phyloP scores from a whole-genome alignment of 2,113 vertebrate genomes.

The Balaenoptera acutorostrata region DNA sequence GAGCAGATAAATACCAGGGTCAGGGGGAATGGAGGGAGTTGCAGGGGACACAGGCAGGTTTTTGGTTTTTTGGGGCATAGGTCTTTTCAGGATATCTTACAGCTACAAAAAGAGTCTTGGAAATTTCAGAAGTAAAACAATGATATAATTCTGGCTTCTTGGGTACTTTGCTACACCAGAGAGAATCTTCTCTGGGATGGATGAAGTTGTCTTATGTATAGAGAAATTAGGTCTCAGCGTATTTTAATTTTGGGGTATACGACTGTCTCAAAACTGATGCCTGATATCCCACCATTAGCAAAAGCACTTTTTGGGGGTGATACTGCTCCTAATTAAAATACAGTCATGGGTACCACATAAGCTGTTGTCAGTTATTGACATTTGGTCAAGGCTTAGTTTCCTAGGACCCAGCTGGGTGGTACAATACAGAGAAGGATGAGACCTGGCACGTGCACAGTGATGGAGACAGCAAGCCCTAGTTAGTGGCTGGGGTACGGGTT shows the following conservation, averaged over 20 bases:
- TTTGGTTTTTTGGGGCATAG: background rate
- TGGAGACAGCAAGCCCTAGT: background rate
- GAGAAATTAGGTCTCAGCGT: background rate
- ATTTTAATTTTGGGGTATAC: background rate
- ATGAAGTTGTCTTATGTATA: background rate
- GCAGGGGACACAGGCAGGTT: background rate
- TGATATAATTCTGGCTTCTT: background rate
- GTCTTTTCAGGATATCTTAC: background rate
- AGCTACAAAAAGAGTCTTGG: background rate
- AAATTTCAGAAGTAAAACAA: constrained; percentile 13
- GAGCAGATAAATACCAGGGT: background rate
- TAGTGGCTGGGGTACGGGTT: background rate
- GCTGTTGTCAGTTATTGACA: background rate
- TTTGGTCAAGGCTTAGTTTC: background rate
- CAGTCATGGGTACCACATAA: background rate
- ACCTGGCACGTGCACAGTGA: fast-evolving
- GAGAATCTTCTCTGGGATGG: background rate
- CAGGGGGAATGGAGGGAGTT: background rate
- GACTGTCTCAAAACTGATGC: background rate
- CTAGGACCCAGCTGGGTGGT: background rate
- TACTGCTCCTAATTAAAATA: background rate
- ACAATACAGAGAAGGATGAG: background rate
- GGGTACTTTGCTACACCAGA: constrained; percentile 3
- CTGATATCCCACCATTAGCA: background rate
- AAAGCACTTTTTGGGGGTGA: background rate